Percentiles rank a stretch among this genome's conserved stretches.
Conservation (phyloP, 1,140 invertebrate species). For the Globodera ellingtonae region DNA sequence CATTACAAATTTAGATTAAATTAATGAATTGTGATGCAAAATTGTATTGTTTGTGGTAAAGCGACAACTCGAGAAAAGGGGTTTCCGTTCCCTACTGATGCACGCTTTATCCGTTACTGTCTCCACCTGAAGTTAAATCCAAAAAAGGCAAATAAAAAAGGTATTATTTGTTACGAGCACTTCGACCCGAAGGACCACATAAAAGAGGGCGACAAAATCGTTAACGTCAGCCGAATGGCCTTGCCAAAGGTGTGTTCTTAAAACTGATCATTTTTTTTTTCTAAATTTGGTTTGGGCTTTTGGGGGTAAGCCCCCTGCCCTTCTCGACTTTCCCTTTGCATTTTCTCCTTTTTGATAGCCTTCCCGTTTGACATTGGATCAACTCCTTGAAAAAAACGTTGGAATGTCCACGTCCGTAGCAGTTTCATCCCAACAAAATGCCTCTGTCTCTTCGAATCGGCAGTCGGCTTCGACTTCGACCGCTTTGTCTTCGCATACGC, state of each 20-base stretch:
- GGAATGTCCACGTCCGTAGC: neutral
- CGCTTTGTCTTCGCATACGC: neutral
- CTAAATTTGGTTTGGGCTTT: too few species aligned
- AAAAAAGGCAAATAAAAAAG: neutral
- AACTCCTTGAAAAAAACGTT: neutral
- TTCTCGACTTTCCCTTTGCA: too few species aligned
- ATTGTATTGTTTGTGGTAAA: neutral
- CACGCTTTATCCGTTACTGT: neutral
- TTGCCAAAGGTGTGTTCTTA: neutral
- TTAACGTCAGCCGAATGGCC: neutral
- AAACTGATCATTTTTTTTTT: too few species aligned
- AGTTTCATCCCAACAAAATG: neutral
- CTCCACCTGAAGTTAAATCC: neutral
- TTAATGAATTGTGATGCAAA: neutral
- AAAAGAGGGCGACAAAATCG: neutral
- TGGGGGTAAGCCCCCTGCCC: too few species aligned
- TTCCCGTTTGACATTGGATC: neutral
- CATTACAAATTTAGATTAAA: too few species aligned
- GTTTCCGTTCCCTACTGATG: neutral
- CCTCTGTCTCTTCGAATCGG: neutral
- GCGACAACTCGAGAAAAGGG: neutral
- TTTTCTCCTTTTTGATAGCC: neutral
- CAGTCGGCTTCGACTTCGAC: too few species aligned
- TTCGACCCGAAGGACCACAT: neutral
- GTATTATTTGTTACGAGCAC: neutral